These are phyloP conservation scores for Labia minor DNA, from an alignment of 2,888 invertebrate species.

Conservation along the genomic window DNA sequence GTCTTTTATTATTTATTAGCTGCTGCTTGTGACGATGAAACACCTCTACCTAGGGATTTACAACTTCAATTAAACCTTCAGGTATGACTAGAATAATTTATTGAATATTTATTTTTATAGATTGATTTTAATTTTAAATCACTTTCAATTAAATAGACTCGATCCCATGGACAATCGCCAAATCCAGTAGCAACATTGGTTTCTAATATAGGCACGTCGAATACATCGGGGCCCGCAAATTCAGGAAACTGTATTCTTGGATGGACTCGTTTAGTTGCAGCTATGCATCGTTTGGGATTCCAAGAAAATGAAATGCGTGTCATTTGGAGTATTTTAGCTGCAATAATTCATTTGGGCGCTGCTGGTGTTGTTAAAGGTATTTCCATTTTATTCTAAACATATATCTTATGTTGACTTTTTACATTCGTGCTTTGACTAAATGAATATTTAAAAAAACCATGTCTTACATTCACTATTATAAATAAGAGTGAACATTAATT, in stretches of 20 bases:
- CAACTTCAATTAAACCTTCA: conserved; percentile 71
- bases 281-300: conserved; percentile 64
- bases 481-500: too few relatives aligned
- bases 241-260: conserved; percentile 44
- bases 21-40: conserved; percentile 61
- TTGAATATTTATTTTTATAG: neutral
- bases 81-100: conserved; percentile 51
- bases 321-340: conserved; percentile 78
- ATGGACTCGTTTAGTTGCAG: conserved; percentile 66
- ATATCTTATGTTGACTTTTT: too few relatives aligned
- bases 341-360: conserved; percentile 87
- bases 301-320: conserved; percentile 68
- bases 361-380: conserved; percentile 69
- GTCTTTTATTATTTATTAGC: conserved; percentile 60
- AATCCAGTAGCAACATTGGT: neutral
- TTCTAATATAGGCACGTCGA: neutral
- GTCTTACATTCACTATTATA: neutral
- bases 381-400: too few relatives aligned
- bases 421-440: conserved; percentile 17
- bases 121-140: neutral
- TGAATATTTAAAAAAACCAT: neutral
- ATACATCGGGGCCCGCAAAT: neutral
- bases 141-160: conserved; percentile 9
- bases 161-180: neutral
- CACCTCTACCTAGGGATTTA: conserved; percentile 63